Percentiles rank a stretch among this genome's conserved stretches.
phyloP scores from a whole-genome alignment of 2,888 invertebrate species.

The Sipha maydis region DNA sequence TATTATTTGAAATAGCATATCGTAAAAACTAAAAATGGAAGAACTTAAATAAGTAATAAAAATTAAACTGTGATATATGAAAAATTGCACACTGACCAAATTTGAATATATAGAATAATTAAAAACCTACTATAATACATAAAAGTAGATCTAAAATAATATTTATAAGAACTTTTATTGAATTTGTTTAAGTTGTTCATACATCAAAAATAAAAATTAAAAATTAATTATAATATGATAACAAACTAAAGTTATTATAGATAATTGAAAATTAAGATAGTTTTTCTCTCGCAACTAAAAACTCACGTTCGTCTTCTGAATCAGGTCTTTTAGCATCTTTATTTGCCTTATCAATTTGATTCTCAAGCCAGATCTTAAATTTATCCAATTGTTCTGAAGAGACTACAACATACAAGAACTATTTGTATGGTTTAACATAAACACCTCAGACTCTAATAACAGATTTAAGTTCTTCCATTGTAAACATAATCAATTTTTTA shows the following conservation, averaged over 20 bases:
- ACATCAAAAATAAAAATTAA: background rate
- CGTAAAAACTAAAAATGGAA: constrained; percentile 37
- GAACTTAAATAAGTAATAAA: constrained; percentile 50
- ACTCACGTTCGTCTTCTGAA: constrained; percentile 51
- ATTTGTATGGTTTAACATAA: constrained; percentile 28
- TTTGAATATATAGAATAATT: background rate
- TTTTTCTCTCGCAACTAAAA: constrained; percentile 47
- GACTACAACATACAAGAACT: constrained; percentile 58
- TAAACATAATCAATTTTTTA: background rate
- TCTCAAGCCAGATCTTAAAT: constrained; percentile 50
- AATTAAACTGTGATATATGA: background rate
- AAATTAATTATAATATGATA: background rate
- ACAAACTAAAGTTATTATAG: background rate
- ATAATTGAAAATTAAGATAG: constrained; percentile 27
- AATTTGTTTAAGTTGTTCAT: background rate
- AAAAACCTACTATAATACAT: background rate
- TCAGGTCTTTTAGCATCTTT: constrained; percentile 39
- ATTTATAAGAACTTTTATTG: background rate
- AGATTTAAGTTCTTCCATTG: constrained; percentile 59
- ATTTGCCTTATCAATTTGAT: constrained; percentile 49
- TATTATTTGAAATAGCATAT: background rate
- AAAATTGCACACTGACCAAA: background rate
- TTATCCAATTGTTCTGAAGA: constrained; percentile 39
- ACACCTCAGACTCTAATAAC: constrained; percentile 25
- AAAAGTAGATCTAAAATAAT: background rate